Percentiles rank a stretch among this genome's conserved stretches.
Evolutionary conservation across 2,113 vertebrate genomes (phyloP).

Genomic region (Arizona elegans): DNA sequence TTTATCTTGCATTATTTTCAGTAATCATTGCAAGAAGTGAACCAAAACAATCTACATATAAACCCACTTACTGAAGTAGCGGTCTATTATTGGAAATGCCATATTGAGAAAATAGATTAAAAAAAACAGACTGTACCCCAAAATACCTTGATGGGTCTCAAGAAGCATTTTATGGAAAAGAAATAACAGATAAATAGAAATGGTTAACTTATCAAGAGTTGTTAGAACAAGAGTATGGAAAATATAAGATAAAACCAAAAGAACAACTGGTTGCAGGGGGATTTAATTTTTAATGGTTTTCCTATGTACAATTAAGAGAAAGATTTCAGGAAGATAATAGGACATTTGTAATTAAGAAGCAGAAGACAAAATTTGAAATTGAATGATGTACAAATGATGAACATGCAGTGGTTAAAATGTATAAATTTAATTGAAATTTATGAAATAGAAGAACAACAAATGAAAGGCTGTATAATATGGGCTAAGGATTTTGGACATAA

Average conservation of each 20-base stretch:
- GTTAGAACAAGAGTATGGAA: not conserved
- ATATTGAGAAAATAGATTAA: not conserved
- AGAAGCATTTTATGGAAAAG: not conserved
- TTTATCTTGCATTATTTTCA: not conserved
- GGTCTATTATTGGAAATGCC: not conserved
- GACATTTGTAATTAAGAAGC: not conserved
- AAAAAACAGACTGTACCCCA: not conserved
- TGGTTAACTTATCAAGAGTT: not conserved
- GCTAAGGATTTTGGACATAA: not conserved
- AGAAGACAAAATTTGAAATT: not conserved
- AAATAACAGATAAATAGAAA: not conserved
- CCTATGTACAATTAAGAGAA: not conserved
- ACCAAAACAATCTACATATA: not conserved
- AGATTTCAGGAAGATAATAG: not conserved
- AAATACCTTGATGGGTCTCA: not conserved
- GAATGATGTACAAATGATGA: not conserved
- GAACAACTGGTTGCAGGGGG: not conserved
- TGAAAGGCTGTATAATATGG: not conserved
- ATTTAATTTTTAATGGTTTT: not conserved
- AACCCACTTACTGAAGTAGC: not conserved
- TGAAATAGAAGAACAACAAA: not conserved
- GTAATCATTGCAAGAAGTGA: not conserved
- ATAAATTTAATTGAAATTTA: not conserved
- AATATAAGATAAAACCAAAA: not conserved
- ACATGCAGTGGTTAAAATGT: not conserved